Conservation (phyloP, 2,888 invertebrate species). For the Synanthedon andrenaeformis region DNA sequence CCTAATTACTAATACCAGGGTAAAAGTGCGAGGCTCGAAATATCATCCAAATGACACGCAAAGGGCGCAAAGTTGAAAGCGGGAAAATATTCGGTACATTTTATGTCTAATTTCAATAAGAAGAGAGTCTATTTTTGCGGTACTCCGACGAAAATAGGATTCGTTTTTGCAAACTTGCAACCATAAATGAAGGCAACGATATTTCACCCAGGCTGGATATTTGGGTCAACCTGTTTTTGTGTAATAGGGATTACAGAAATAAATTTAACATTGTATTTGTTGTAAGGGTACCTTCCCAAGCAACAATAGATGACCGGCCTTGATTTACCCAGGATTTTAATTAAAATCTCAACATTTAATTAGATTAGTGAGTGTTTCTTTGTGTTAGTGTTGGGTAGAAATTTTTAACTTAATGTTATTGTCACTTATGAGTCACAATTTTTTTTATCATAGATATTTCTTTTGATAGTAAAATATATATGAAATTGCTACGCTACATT, state of each 20-base stretch:
- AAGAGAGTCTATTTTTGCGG: slow-evolving; percentile 43
- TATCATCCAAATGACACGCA: slow-evolving; percentile 49
- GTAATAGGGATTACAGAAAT: slow-evolving; percentile 63
- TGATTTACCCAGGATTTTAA: slow-evolving; percentile 59
- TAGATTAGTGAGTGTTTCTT: no score
- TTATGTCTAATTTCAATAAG: slow-evolving; percentile 35
- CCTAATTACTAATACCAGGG: neutral
- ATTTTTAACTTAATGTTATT: no score
- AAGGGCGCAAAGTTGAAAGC: slow-evolving; percentile 36
- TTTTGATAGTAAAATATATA: no score
- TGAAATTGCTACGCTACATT: no score
- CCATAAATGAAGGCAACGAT: slow-evolving; percentile 62
- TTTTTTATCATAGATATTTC: no score
- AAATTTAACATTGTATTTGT: slow-evolving; percentile 62
- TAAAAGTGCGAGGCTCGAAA: slow-evolving; percentile 32
- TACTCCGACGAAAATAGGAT: slow-evolving; percentile 39
- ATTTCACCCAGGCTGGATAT: slow-evolving; percentile 60
- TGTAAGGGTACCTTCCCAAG: slow-evolving; percentile 49
- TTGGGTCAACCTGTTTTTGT: slow-evolving; percentile 69
- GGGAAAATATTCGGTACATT: slow-evolving; percentile 29
- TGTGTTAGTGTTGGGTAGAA: no score
- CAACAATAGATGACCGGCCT: slow-evolving; percentile 53
- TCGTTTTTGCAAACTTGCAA: slow-evolving; percentile 65
- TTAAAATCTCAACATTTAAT: slow-evolving; percentile 51
- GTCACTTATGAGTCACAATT: no score